A percentile compares a stretch with the other conserved stretches of the same genome.
These are phyloP conservation scores for Cyclina sinensis DNA, from an alignment of 1,140 invertebrate genomes.

Conservation along the genomic window DNA sequence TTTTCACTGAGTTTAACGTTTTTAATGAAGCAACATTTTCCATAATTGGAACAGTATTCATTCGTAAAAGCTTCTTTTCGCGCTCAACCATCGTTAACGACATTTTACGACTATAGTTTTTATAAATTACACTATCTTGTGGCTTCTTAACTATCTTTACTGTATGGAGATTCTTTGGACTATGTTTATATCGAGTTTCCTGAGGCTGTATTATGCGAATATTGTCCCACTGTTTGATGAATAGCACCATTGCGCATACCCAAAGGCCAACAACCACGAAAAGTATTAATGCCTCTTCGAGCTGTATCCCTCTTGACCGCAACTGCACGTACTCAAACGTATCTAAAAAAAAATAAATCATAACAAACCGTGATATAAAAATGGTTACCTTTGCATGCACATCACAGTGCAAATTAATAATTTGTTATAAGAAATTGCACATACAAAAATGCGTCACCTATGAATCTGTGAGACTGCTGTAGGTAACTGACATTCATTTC, in stretches of 20 bases:
- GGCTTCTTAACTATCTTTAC: conserved; percentile 81
- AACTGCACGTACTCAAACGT: conserved; percentile 36
- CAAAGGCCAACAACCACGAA: conserved; percentile 78
- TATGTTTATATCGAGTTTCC: conserved; percentile 79
- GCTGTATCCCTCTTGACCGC: conserved; percentile 42
- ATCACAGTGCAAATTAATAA: no score
- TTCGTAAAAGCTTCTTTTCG: conserved; percentile 80
- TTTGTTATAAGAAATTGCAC: no score
- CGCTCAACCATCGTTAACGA: conserved; percentile 82
- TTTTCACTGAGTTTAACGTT: conserved; percentile 10
- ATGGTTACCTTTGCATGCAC: no score
- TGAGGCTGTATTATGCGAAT: conserved; percentile 82
- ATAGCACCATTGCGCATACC: conserved; percentile 79
- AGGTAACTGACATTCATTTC: no score
- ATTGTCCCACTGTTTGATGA: conserved; percentile 81
- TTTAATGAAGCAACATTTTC: conserved; percentile 70
- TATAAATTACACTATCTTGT: conserved; percentile 85
- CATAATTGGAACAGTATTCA: conserved; percentile 81
- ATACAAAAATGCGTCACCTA: no score
- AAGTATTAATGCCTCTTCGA: conserved; percentile 80
- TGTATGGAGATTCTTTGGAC: conserved; percentile 83
- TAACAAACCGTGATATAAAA: no score
- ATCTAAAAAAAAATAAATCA: conserved; percentile 41
- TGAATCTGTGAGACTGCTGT: no score
- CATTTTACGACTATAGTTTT: conserved; percentile 82